Base-by-base conservation (phyloP, 2,113 vertebrate genomes). In the Syngnathus typhle region DNA sequence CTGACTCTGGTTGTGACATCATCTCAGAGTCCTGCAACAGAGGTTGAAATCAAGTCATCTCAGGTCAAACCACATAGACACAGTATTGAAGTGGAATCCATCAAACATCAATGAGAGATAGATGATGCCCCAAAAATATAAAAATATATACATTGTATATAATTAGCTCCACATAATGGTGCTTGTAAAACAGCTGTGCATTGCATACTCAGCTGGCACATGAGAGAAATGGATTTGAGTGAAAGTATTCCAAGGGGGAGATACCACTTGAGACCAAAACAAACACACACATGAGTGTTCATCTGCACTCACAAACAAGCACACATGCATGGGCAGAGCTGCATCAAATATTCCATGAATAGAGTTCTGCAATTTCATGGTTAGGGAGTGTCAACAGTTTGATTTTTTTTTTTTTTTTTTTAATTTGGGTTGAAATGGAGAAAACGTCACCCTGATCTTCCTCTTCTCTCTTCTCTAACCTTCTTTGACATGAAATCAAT, bases 1-100 rank as follows among this genome's bases (percentile, higher is more conserved):
- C 88, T 1, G 88, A 90, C 80, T 91, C 89, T 12, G 86, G 85
- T 39, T 90, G 73, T 67, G 88, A 84, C 79, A 87, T 82, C 77
- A 76, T 87, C 65, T 82, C 88, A 8, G 77, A 83, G 52, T 90
- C 84, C 91, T 92, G 70, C 44, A 74, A 60, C 36, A 67, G 21
- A 76, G 32, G 76, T 2, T 39, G 7, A 67, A 4, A 65, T 12
- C 5, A 46, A 13, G 36, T 7, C 38, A 65, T 1, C 55, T 9
- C 7, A 46, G 19, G 36, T 68, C 36, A 58, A 32, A 51, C 27
- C 12, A 32, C 13, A 71, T 36, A 69, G 3, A 37, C 27, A 32
- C 27, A 32, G 27, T 32, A 32, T 32, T 32, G 27, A 32, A 32
- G 27, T 32, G 27, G 27, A 32, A 32, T 32, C 27, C 27, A 32